Conservation (phyloP, 2,113 vertebrate species). For the Ranitomeya variabilis region DNA sequence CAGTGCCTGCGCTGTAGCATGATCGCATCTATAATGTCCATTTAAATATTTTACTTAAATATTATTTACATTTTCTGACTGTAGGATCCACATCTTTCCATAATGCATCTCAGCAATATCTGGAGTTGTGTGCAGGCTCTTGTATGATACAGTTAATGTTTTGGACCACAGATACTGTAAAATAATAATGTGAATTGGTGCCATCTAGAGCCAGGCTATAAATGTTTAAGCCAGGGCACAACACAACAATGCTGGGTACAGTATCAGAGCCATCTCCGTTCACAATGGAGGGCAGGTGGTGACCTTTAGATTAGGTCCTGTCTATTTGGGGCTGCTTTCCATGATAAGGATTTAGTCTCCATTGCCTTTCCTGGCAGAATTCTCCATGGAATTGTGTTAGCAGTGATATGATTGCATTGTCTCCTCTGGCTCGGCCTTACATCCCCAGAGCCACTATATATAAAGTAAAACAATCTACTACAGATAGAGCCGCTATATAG, state of each 20-base stretch:
- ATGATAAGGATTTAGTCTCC: slow-evolving; percentile 9
- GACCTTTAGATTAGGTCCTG: background rate
- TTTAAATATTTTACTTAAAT: too few species aligned
- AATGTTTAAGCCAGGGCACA: background rate
- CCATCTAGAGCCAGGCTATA: background rate
- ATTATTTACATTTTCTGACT: too few species aligned
- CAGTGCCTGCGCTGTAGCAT: too few species aligned
- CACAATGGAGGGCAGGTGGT: background rate
- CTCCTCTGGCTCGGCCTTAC: background rate
- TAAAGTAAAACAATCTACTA: background rate
- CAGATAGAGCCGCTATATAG: background rate
- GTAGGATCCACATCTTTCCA: too few species aligned
- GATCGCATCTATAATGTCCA: too few species aligned
- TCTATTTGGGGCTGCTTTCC: background rate
- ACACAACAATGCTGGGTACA: background rate
- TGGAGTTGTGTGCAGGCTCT: too few species aligned
- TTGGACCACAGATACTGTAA: too few species aligned
- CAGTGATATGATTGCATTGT: background rate
- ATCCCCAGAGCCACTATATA: background rate
- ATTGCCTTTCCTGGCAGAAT: background rate
- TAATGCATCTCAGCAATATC: too few species aligned
- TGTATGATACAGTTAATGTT: too few species aligned
- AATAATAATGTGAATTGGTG: background rate
- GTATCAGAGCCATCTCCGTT: background rate
- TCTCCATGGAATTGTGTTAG: background rate